phyloP scores from a whole-genome alignment of 1,140 invertebrate species.

The Dryas iulia region DNA sequence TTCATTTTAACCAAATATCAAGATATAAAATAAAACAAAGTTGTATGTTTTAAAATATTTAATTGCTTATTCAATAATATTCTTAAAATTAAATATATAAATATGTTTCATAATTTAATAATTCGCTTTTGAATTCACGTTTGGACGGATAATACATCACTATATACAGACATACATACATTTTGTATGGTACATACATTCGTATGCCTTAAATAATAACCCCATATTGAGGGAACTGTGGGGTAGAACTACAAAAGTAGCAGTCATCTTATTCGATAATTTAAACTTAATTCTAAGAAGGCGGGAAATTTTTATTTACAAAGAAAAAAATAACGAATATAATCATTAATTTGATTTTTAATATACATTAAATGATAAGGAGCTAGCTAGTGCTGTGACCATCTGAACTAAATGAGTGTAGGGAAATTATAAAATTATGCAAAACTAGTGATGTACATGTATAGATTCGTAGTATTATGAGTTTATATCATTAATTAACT shows the following conservation, averaged over 20 bases:
- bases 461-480: not conserved
- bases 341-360: conserved; percentile 4
- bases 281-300: conserved; percentile 13
- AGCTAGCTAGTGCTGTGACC: not conserved
- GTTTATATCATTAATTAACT: not conserved
- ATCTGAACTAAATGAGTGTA: not conserved
- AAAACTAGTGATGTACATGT: not conserved
- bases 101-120: conserved; percentile 70
- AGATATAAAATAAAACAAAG: conserved; percentile 22
- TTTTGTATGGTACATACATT: no score
- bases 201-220: conserved; percentile 31
- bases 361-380: not conserved
- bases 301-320: conserved; percentile 28
- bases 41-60: conserved; percentile 40
- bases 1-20: not conserved
- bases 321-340: conserved; percentile 2
- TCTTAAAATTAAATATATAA: conserved; percentile 58
- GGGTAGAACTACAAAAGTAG: not conserved
- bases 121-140: conserved; percentile 51
- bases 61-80: conserved; percentile 38
- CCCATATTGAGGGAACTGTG: not conserved
- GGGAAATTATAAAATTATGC: conserved; percentile 3
- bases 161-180: conserved; percentile 55
- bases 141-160: conserved; percentile 64
- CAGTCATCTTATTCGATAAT: not conserved